Evolutionary conservation across 2,797 vertebrate genomes (phyloP), one percentile per base, ranked within the genome.

Genomic region (Salmo trutta): DNA sequence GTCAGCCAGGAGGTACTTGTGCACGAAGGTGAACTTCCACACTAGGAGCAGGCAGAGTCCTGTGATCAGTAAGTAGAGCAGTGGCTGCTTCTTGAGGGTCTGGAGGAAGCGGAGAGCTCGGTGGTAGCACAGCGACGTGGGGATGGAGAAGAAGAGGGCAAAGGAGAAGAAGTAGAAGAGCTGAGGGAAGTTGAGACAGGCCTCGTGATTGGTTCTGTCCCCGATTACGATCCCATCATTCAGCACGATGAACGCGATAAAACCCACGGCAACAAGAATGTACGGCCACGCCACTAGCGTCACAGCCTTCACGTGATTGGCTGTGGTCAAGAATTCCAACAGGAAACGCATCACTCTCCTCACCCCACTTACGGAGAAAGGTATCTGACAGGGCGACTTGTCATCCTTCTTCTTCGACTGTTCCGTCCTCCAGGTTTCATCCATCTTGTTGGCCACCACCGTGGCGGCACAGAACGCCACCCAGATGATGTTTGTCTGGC

Each of bases 401-500:
- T 96, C 96, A 0, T 99, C 98, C 81, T 91, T 95, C 91, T 96
- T 98, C 83, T 99, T 99, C 0, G 89, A 77, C 8, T 95, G 88
- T 36, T 97, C 95, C 4, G 75, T 89, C 79, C 88, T 94, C 98
- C 98, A 99, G 19, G 92, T 93, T 76, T 99, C 96, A 0, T 95
- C 95, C 85, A 99, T 83, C 78, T 94, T 96, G 82, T 95, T 91
- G 0, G 96, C 95, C 76, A 96, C 78, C 71, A 97, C 17, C 0
- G 92, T 95, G 82, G 95, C 96, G 0, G 96, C 97, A 19, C 97
- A 98, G 92, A 99, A 99, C 7, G 92, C 93, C 64, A 96, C 94
- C 98, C 98, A 99, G 74, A 99, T 90, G 82, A 99, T 93, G 85
- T 99, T 99, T 0, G 96, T 99, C 83, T 99, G 98, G 51, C 98